These are phyloP conservation scores for Adelognathus sp. DNA, from an alignment of 2,888 invertebrate species.

Conservation along the genomic window DNA sequence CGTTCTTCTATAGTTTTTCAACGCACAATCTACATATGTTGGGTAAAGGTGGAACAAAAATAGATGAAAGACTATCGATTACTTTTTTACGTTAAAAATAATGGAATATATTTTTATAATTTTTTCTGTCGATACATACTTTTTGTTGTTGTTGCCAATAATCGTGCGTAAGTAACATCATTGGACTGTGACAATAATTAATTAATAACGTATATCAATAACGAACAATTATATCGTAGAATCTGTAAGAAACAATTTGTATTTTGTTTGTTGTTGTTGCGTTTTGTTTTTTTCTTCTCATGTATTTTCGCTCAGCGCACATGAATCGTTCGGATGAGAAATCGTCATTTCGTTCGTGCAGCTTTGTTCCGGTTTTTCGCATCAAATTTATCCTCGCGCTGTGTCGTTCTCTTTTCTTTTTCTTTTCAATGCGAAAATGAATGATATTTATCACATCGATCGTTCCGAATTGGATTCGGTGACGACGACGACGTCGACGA, in stretches of 20 bases:
- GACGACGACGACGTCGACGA: slow-evolving; percentile 44
- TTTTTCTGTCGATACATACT: slow-evolving; percentile 61
- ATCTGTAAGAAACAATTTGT: slow-evolving; percentile 52
- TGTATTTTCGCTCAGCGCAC: slow-evolving; percentile 9
- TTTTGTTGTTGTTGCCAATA: slow-evolving; percentile 62
- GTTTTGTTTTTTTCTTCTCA: no score
- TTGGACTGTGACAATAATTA: slow-evolving; percentile 60
- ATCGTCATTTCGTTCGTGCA: slow-evolving; percentile 25
- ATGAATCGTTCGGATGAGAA: slow-evolving; percentile 14
- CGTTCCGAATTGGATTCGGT: slow-evolving; percentile 54
- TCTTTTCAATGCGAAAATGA: slow-evolving; percentile 30
- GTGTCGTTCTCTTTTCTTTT: slow-evolving; percentile 30
- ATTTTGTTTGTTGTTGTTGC: slow-evolving; percentile 8
- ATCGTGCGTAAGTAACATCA: slow-evolving; percentile 62
- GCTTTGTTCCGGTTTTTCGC: slow-evolving; percentile 4
- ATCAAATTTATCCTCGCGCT: slow-evolving; percentile 17
- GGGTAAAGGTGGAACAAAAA: not conserved
- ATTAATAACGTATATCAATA: slow-evolving; percentile 58
- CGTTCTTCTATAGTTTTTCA: not conserved
- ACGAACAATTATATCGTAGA: slow-evolving; percentile 57
- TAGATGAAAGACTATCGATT: not conserved
- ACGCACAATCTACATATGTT: not conserved
- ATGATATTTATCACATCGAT: slow-evolving; percentile 37
- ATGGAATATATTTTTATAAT: slow-evolving; percentile 62
- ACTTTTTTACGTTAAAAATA: slow-evolving; percentile 61